Evolutionary conservation across 2,888 invertebrate species (phyloP).

Genomic region (Rhyacophila evoluta): DNA sequence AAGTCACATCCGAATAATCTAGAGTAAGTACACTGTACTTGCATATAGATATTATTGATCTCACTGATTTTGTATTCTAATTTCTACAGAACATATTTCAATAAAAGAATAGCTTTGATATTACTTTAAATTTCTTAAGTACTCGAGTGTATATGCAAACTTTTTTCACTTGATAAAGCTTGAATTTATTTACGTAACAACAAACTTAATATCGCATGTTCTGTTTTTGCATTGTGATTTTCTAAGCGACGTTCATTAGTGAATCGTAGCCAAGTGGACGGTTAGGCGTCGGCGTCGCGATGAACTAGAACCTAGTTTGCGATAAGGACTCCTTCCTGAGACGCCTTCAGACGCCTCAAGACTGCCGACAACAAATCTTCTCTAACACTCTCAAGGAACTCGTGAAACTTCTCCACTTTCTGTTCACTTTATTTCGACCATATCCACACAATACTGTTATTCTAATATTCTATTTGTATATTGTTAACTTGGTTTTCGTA

Average conservation of each 20-base stretch:
- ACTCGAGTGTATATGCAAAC: too few relatives aligned
- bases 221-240: background rate
- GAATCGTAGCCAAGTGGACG: background rate
- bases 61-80: too few relatives aligned
- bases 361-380: constrained; percentile 13
- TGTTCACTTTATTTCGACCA: background rate
- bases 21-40: too few relatives aligned
- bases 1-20: too few relatives aligned
- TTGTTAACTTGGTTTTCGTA: too few relatives aligned
- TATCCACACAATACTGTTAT: background rate
- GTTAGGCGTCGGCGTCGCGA: background rate
- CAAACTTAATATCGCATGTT: too few relatives aligned
- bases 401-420: background rate
- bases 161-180: too few relatives aligned
- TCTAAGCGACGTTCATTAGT: background rate
- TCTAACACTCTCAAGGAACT: background rate
- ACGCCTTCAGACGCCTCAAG: constrained; percentile 17
- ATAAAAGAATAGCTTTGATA: too few relatives aligned
- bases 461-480: background rate
- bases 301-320: constrained; percentile 24
- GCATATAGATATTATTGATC: too few relatives aligned
- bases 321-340: constrained; percentile 19
- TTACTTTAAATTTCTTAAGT: too few relatives aligned
- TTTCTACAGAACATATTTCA: too few relatives aligned
- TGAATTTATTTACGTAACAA: too few relatives aligned